Evolutionary conservation across 2,113 vertebrate genomes (phyloP).

Genomic region (Apodemus sylvaticus): DNA sequence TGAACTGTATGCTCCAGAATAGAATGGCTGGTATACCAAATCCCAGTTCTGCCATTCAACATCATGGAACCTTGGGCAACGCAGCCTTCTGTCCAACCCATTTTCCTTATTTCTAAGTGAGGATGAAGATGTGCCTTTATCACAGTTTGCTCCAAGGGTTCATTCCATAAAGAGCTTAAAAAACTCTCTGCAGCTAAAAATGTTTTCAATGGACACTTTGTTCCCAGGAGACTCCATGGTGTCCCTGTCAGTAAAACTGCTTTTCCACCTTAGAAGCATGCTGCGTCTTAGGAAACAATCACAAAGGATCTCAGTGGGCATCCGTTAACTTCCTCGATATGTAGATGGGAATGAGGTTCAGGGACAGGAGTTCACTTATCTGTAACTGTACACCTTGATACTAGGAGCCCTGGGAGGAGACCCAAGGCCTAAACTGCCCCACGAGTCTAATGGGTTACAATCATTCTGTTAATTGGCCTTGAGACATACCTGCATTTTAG

Average conservation of each 20-base stretch:
- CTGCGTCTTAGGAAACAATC: background rate
- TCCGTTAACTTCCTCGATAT: background rate
- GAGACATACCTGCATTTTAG: background rate
- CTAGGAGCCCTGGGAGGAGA: background rate
- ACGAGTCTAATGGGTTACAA: background rate
- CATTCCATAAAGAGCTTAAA: background rate
- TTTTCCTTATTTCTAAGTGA: background rate
- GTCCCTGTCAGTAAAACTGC: background rate
- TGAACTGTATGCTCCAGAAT: background rate
- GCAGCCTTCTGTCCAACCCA: background rate
- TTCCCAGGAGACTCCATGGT: background rate
- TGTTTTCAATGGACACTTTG: background rate
- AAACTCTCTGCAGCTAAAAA: background rate
- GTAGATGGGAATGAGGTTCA: background rate
- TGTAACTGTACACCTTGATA: background rate
- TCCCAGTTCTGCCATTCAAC: background rate
- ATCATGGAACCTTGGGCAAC: background rate
- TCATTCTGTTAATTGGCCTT: background rate
- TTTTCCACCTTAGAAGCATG: background rate
- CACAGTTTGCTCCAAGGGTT: background rate
- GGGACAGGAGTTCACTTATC: background rate
- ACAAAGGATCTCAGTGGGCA: background rate
- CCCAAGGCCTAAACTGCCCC: background rate
- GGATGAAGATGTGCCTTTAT: background rate
- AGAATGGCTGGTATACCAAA: background rate